Evolutionary conservation across 2,888 invertebrate genomes (phyloP), one percentile per base, ranked within the genome.

Genomic region (Cephus sareptanus): DNA sequence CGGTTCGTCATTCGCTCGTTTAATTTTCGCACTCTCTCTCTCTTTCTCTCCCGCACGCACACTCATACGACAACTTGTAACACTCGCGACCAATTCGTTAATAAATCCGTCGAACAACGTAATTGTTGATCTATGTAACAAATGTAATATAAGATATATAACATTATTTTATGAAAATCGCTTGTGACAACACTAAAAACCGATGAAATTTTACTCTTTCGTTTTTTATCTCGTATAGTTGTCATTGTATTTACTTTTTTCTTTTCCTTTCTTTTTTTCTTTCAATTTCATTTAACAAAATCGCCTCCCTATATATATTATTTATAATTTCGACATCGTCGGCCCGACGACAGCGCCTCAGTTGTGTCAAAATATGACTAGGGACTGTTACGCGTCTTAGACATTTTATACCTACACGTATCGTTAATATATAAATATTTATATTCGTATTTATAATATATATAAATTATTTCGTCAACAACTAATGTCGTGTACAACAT

Each of bases 331-430:
- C 56, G 23, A 23, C 23, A 34, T 75, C 40, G 34, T 78, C 69
- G 35, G 69, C 75, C 34, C 40, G 73, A 77, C 75, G 56, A 77
- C 77, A 79, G 75, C 74, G 76, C 82, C 82, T 83, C 82, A 82
- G 79, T 86, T 84, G 86, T 89, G 85, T 87, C 86, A 88, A 89
- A 89, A 87, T 88, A 87, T 85, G 86, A 88, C 85, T 85, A 82
- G 75, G 80, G 84, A 80, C 80, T 80, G 76, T 82, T 75, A 81
- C 75, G 78, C 75, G 68, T 74, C 79, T 84, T 79, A 76, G 77
- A 77, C 77, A 76, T n/a, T 75, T 78, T 73, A 81, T 81, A 82
- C 81, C 70, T 77, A 78, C 74, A 74, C 69, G 33, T 77, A 34
- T 34, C 40, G 71, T 40, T 78, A 75, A 33, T 75, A 68, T 69